Conservation (phyloP, 2,113 vertebrate species). For the Hassar affinis region DNA sequence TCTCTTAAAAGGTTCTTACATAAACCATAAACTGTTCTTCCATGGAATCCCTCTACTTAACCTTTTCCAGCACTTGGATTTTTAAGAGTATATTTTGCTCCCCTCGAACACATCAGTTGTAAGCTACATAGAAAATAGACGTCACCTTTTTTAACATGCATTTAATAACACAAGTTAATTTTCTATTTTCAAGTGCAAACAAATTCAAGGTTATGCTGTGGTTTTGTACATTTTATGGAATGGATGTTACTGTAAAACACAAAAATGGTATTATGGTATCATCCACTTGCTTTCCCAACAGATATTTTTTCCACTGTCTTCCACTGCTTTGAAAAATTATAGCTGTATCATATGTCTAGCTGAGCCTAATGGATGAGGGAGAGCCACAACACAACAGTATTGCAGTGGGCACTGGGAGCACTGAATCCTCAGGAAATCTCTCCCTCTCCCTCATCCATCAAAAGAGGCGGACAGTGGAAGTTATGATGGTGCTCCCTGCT, state of each 20-base stretch:
- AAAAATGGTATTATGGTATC: not conserved
- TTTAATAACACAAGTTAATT: not conserved
- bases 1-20: not conserved
- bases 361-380: slow-evolving; percentile 24
- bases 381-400: slow-evolving; percentile 5
- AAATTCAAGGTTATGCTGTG: not conserved
- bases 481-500: slow-evolving; percentile 69
- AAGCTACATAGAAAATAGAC: not conserved
- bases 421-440: slow-evolving; percentile 53
- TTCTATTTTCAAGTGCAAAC: not conserved
- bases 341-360: slow-evolving; percentile 10
- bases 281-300: not conserved
- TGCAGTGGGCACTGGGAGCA: slow-evolving; percentile 1
- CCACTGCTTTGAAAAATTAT: not conserved
- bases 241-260: not conserved
- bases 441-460: slow-evolving; percentile 73
- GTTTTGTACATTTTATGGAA: not conserved
- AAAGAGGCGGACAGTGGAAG: slow-evolving; percentile 71
- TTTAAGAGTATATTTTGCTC: not conserved
- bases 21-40: not conserved
- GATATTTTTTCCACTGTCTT: slow-evolving; percentile 3
- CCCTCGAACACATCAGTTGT: not conserved
- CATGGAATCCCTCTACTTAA: not conserved
- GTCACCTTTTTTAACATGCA: not conserved
- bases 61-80: not conserved